Base-by-base conservation (phyloP, 2,113 vertebrate genomes). In the Semicossyphus pulcher region DNA sequence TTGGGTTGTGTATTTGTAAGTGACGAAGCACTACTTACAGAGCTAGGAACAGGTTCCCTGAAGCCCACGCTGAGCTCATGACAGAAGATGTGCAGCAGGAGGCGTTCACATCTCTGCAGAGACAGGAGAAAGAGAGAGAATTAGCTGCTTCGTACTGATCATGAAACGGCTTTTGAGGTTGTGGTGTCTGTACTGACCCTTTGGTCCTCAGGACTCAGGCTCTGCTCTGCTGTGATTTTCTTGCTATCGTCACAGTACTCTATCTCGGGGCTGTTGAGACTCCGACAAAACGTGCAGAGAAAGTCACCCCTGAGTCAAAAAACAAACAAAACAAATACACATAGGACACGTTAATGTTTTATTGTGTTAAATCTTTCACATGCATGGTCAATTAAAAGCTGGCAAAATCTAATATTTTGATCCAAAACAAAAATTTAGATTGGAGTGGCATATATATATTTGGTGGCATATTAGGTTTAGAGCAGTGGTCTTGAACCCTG, bases 251-350 rank as follows among this genome's bases (percentile, higher is more conserved):
- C 96, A 92, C 96, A 97, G 90, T 99, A 99, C 83, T 97, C 95
- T n/a, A 99, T 95, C 91, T 99, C 97, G 26, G 97, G 98, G 58
- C 89, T 95, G 57, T 89, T 91, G 65, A 98, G 88, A 89, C 94
- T 97, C 91, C 97, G 95, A 87, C 98, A 99, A 93, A 98, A 99
- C 0, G 98, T 98, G 86, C 98, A 99, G 91, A 99, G 97, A 94
- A 97, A 99, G 61, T 99, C 97, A 44, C 97, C 98, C 90, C 97
- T 99, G 60, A 85, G 83, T 66, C 23, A 83, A 72, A 42, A 86
- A 15, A 52, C n/a, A 87, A 10, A 65, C 15, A 21, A 29, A 26
- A 59, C 18, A n/a, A 36, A 61, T 32, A 72, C 10, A 67, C 20
- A 26, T 14, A 28, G 51, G 18, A 58, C n/a, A 63, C 36, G 28